A percentile compares a stretch with the other conserved stretches of the same genome.
Evolutionary conservation across 2,888 invertebrate genomes (phyloP).

Genomic region (Phalera bucephala): DNA sequence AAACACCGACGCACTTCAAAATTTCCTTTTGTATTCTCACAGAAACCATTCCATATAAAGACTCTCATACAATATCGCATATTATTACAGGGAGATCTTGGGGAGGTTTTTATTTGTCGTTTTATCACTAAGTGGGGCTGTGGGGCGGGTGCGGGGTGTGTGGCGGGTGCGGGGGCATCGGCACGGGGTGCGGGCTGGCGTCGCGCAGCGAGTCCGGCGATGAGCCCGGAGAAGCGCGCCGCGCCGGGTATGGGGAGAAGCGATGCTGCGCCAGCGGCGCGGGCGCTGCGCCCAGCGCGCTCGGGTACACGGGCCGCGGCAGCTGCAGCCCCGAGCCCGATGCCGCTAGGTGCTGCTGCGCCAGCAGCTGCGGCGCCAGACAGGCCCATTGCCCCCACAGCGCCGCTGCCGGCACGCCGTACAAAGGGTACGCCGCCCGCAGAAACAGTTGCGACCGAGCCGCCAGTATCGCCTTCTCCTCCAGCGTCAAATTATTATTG

Average conservation of each 20-base stretch:
- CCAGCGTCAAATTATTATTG: conserved; percentile 87
- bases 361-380: conserved; percentile 85
- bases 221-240: conserved; percentile 77
- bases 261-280: conserved; percentile 80
- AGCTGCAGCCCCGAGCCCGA: conserved; percentile 74
- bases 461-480: conserved; percentile 90
- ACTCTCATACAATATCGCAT: conserved; percentile 45
- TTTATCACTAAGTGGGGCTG: conserved; percentile 72
- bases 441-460: conserved; percentile 89
- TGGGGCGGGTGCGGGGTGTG: conserved; percentile 71
- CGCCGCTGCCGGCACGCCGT: conserved; percentile 80
- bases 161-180: conserved; percentile 60
- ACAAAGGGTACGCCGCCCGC: conserved; percentile 86
- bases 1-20: conserved; percentile 35
- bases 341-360: conserved; percentile 86
- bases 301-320: conserved; percentile 77
- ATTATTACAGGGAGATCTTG: conserved; percentile 49
- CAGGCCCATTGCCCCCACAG: conserved; percentile 90
- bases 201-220: conserved; percentile 85
- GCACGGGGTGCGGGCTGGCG: conserved; percentile 65
- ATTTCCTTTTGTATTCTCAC: conserved; percentile 33
- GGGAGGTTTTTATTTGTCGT: conserved; percentile 35
- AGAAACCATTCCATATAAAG: conserved; percentile 42
- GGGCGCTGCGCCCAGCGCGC: conserved; percentile 46
- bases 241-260: conserved; percentile 84